phyloP scores from a whole-genome alignment of 92 coral and sea anemone species.

The Paragorgia papillata region DNA sequence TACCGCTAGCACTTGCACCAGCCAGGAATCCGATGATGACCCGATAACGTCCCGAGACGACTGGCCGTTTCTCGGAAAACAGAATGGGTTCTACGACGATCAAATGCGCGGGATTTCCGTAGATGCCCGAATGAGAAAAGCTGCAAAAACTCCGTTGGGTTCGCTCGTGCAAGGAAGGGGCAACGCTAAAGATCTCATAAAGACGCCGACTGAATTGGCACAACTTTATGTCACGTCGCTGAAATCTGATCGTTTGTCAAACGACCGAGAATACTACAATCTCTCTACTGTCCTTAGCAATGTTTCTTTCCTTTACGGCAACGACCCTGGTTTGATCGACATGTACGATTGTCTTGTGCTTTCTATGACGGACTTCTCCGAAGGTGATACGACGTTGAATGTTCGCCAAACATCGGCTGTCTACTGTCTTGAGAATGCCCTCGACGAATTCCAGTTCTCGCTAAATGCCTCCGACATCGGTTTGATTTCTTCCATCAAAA shows the following conservation, averaged over 20 bases:
- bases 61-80: neutral
- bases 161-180: conserved; percentile 23
- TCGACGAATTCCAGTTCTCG: conserved; percentile 31
- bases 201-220: conserved; percentile 23
- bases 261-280: neutral
- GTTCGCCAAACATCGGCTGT: conserved; percentile 21
- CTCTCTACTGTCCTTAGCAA: conserved; percentile 32
- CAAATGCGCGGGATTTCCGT: conserved; percentile 36
- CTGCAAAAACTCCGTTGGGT: conserved; percentile 29
- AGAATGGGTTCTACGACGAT: conserved; percentile 12
- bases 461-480: conserved; percentile 18
- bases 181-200: conserved; percentile 1
- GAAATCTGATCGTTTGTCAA: neutral
- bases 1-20: conserved; percentile 9
- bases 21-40: neutral
- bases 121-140: conserved; percentile 37
- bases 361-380: neutral
- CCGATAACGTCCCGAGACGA: neutral
- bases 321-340: conserved; percentile 8
- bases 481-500: conserved; percentile 27
- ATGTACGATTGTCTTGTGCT: conserved; percentile 14
- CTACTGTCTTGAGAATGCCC: conserved; percentile 16
- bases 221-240: conserved; percentile 1
- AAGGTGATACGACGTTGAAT: neutral
- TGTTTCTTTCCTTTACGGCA: conserved; percentile 38